These are phyloP conservation scores for Cranoglanis bouderius DNA, from an alignment of 2,113 vertebrate species.

Conservation along the genomic window DNA sequence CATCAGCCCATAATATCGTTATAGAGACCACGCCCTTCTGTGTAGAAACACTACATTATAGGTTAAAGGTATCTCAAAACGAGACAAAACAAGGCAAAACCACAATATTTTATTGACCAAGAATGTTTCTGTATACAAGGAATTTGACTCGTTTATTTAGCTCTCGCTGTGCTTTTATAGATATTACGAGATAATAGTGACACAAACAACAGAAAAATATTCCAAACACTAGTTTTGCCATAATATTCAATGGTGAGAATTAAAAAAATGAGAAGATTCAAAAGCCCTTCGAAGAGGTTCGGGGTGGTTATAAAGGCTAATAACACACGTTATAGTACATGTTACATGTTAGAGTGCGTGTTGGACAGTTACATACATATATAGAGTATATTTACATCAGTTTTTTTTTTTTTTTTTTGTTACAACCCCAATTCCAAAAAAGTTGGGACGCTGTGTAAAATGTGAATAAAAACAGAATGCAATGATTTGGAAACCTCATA, in stretches of 20 bases:
- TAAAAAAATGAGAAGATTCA: too few species aligned
- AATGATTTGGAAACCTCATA: too few species aligned
- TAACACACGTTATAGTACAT: too few species aligned
- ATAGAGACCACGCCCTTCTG: neutral
- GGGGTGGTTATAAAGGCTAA: neutral
- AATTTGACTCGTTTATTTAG: neutral
- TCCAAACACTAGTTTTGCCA: neutral
- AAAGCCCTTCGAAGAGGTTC: neutral
- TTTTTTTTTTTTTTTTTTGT: too few species aligned
- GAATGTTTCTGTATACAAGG: neutral
- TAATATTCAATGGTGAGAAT: neutral
- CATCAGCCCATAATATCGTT: neutral
- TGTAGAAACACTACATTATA: too few species aligned
- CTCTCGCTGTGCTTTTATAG: neutral
- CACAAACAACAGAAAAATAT: neutral
- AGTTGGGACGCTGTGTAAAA: too few species aligned
- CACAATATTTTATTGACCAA: neutral
- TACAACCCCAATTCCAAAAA: too few species aligned
- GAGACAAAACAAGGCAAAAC: neutral
- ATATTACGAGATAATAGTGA: neutral
- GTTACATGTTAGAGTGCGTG: too few species aligned
- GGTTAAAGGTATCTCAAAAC: neutral
- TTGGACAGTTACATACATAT: too few species aligned
- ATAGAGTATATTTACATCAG: too few species aligned
- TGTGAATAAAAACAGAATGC: too few species aligned